These are phyloP conservation scores for Incurvaria masculella DNA, from an alignment of 2,888 invertebrate species.

Conservation along the genomic window DNA sequence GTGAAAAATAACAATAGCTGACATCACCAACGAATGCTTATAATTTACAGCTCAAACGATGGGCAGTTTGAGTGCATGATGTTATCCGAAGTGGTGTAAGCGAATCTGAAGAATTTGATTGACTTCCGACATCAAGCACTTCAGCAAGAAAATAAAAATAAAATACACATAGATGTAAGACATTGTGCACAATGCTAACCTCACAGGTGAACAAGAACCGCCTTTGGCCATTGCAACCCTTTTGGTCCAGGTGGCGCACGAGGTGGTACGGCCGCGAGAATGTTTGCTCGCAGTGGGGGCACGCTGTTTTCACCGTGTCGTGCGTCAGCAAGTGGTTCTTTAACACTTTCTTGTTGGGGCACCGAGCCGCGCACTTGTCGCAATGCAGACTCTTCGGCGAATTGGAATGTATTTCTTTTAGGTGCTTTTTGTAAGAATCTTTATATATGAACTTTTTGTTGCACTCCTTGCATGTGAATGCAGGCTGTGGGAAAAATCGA, in stretches of 20 bases:
- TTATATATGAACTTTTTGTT: conserved; percentile 70
- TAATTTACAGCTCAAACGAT: no score
- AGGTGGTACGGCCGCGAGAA: conserved; percentile 78
- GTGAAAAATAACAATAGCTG: conserved; percentile 17
- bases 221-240: conserved; percentile 60
- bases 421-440: conserved; percentile 63
- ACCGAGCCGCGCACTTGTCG: conserved; percentile 63
- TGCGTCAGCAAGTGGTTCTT: conserved; percentile 66
- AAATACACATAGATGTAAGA: no score
- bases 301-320: conserved; percentile 53
- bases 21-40: conserved; percentile 33
- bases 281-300: conserved; percentile 64
- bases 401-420: conserved; percentile 65
- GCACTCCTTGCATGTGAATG: conserved; percentile 54
- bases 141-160: no score
- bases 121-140: no score
- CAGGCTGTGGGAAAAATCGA: conserved; percentile 17
- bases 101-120: no score
- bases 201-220: conserved; percentile 31
- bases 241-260: conserved; percentile 64
- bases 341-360: conserved; percentile 59
- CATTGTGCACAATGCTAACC: conserved; percentile 23
- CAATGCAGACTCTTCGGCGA: conserved; percentile 59
- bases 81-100: no score
- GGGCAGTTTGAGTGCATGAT: no score